Percentiles rank a stretch among this genome's conserved stretches.
phyloP scores from a whole-genome alignment of 2,113 vertebrate genomes.

The Brachyistius frenatus region DNA sequence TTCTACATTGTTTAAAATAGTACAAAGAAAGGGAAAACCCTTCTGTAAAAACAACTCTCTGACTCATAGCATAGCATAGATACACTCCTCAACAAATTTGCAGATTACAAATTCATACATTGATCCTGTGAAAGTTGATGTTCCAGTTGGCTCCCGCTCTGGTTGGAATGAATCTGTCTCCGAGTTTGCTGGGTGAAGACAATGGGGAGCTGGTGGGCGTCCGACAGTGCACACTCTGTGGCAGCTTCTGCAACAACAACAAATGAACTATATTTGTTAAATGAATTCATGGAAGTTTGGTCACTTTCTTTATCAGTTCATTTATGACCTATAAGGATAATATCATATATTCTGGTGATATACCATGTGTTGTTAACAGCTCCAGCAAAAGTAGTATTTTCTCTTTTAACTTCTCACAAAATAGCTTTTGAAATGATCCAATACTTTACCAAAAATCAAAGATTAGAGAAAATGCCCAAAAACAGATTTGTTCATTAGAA shows the following conservation, averaged over 20 bases:
- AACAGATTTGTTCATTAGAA: too few species aligned
- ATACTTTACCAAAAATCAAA: too few species aligned
- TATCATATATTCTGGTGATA: not conserved
- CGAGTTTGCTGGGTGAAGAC: conserved; percentile 94
- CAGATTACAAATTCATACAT: conserved; percentile 57
- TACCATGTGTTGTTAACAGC: not conserved
- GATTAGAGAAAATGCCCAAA: too few species aligned
- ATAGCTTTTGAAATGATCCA: too few species aligned
- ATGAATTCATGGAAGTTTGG: too few species aligned
- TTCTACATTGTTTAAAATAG: too few species aligned
- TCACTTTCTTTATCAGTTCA: not conserved
- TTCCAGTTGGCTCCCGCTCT: conserved; percentile 95
- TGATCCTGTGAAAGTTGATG: conserved; percentile 95
- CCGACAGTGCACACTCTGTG: conserved; percentile 86
- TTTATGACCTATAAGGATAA: not conserved
- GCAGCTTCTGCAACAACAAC: conserved; percentile 63
- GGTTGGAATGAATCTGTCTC: conserved; percentile 95
- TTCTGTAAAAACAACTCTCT: too few species aligned
- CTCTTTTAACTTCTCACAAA: too few species aligned
- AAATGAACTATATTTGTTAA: not conserved
- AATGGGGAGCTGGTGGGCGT: conserved; percentile 90
- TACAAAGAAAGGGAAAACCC: too few species aligned
- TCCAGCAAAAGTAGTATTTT: too few species aligned
- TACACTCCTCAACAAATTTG: not conserved
- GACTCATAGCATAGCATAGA: too few species aligned